phyloP scores from a whole-genome alignment of 2,888 invertebrate genomes.

The Xestia c-nigrum region DNA sequence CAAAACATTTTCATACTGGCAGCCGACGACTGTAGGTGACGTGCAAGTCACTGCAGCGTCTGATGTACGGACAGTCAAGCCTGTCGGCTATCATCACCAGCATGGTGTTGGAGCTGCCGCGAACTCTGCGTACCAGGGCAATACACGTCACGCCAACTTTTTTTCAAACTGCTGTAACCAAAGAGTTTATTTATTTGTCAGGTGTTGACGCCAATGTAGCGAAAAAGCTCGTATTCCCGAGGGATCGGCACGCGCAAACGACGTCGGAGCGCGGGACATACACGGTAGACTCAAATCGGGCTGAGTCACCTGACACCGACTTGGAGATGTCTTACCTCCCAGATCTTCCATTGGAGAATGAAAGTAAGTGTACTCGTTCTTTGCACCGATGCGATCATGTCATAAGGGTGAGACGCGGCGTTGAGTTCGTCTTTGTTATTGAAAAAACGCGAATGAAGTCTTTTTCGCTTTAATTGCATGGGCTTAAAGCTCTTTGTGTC shows the following conservation, averaged over 20 bases:
- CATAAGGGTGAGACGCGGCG: background rate
- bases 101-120: too few relatives aligned
- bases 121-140: too few relatives aligned
- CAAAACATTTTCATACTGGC: too few relatives aligned
- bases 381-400: background rate
- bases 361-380: conserved; percentile 65
- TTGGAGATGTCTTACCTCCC: conserved; percentile 81
- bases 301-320: conserved; percentile 76
- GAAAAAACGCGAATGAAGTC: background rate
- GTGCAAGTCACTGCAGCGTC: too few relatives aligned
- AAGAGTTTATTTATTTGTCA: background rate
- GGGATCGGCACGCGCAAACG: background rate
- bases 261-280: conserved; percentile 35
- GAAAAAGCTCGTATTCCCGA: background rate
- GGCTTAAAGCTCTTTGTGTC: background rate
- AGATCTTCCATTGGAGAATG: conserved; percentile 78
- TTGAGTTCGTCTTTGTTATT: background rate
- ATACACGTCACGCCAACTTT: background rate
- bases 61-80: too few relatives aligned
- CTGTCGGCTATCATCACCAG: too few relatives aligned
- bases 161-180: background rate
- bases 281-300: conserved; percentile 24
- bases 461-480: background rate
- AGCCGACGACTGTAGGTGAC: too few relatives aligned
- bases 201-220: background rate